phyloP scores from a whole-genome alignment of 2,797 vertebrate genomes.

The Hyperoplus lanceolatus region DNA sequence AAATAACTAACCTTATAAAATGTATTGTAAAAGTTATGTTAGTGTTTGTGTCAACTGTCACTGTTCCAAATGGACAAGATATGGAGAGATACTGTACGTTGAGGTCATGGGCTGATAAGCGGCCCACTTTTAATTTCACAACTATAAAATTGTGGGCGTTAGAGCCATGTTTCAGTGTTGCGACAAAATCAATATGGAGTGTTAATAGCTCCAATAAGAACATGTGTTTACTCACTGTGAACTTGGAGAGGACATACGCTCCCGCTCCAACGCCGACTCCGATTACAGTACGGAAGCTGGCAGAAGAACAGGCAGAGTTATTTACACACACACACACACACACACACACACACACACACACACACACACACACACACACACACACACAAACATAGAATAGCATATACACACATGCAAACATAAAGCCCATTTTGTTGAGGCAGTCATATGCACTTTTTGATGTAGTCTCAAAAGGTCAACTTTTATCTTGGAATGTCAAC shows the following conservation, averaged over 20 bases:
- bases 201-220: neutral
- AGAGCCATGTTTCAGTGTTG: neutral
- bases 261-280: conserved; percentile 93
- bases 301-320: conserved; percentile 5
- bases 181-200: neutral
- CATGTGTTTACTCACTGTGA: conserved; percentile 85
- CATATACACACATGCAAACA: neutral
- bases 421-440: neutral
- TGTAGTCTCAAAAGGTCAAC: too few species aligned
- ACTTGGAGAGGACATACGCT: conserved; percentile 90
- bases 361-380: too few species aligned
- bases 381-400: too few species aligned
- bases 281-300: conserved; percentile 91
- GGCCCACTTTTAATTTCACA: neutral
- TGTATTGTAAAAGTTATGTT: neutral
- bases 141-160: neutral
- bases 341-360: too few species aligned
- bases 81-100: too few species aligned
- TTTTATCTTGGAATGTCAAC: too few species aligned
- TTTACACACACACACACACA: too few species aligned
- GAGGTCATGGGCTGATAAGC: too few species aligned
- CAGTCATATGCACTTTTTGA: too few species aligned
- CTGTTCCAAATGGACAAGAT: too few species aligned
- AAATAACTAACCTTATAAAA: neutral
- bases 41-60: too few species aligned